Evolutionary conservation across 2,888 invertebrate species (phyloP), one percentile per base, ranked within the genome.

Genomic region (Tetheella fluctuosa): DNA sequence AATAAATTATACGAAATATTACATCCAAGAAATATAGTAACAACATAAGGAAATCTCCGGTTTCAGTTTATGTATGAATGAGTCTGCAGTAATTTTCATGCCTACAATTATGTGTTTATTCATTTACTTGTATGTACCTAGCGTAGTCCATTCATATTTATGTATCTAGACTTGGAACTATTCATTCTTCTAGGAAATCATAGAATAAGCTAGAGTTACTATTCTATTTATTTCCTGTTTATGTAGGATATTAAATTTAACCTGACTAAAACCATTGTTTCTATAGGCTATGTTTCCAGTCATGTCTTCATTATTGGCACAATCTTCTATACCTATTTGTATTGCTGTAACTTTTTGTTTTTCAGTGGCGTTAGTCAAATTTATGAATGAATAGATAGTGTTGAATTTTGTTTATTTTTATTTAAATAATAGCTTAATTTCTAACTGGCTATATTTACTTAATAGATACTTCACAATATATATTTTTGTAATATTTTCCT

Each of bases 111-210:
- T 25, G 20, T 2, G 30, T 20, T 30, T 54, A 54, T 15, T 54
- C 30, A 54, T 30, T 17, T 20, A 28, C 20, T 1, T 20, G 17
- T 30, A 12, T 39, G 6, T 39, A 39, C n/a, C 39, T 39, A 30
- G 34, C 30, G 5, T 54, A 28, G 12, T 20, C n/a, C n/a, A 25
- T 55, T 20, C 34, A 55, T 37, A 15, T 20, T 34, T 37, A 15
- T 34, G 20, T 17, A 34, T 34, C 20, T 28, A 54, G 17, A 13
- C 20, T 37, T 34, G 34, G 37, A 34, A 54, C 30, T 34, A 54
- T 20, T 54, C 17, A 54, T 30, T 25, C 54, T 54, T 54, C 34
- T 34, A 54, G 34, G 54, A 54, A 54, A 54, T 12, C 55, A 20
- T 23, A 55, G 20, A 12, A 12, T 20, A 17, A 20, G 30, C 30